A percentile compares a stretch with the other conserved stretches of the same genome.
Conservation (phyloP, 2,113 vertebrate species). For the Symphodus melops region DNA sequence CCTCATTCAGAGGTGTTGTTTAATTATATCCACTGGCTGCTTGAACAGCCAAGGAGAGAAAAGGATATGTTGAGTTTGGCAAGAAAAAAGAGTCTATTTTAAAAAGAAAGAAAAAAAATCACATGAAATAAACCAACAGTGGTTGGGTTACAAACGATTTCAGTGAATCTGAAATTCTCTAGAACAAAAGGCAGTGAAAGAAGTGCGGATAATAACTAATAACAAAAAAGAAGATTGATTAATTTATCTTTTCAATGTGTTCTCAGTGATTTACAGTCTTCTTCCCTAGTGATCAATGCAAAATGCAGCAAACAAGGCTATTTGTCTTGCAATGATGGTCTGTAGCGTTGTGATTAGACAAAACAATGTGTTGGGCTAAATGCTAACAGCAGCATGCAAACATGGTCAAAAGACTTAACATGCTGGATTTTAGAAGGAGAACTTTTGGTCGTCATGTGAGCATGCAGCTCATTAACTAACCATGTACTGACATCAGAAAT, state of each 20-base stretch:
- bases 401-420: not conserved
- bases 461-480: no score
- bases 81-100: not conserved
- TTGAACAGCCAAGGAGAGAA: conserved; percentile 22
- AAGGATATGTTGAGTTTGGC: conserved; percentile 3
- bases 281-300: not conserved
- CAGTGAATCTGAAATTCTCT: not conserved
- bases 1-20: conserved; percentile 58
- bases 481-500: no score
- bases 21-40: conserved; percentile 37
- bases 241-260: not conserved
- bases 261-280: not conserved
- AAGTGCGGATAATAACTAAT: not conserved
- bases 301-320: not conserved
- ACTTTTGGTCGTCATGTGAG: no score
- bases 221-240: not conserved
- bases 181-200: not conserved
- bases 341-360: not conserved
- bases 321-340: not conserved
- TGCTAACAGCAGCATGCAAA: not conserved
- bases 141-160: not conserved
- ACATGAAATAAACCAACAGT: not conserved
- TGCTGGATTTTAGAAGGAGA: not conserved
- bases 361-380: not conserved
- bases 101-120: not conserved